phyloP scores from a whole-genome alignment of 2,113 vertebrate species.

The Xiphias gladius region DNA sequence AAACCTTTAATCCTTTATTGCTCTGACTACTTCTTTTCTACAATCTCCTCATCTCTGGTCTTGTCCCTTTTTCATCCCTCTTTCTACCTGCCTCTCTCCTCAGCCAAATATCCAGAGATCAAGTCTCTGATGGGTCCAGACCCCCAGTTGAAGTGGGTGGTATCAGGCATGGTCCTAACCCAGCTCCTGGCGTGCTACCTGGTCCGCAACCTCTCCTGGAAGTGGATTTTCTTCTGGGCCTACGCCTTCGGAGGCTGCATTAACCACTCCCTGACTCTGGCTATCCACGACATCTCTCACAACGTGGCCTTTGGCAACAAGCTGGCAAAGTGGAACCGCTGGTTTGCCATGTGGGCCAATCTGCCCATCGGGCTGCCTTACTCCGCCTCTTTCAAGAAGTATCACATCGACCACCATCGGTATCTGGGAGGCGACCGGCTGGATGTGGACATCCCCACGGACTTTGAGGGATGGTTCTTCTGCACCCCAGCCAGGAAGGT shows the following conservation, averaged over 20 bases:
- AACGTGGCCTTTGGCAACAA: constrained; percentile 95
- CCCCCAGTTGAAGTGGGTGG: constrained; percentile 94
- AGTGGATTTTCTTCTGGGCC: constrained; percentile 97
- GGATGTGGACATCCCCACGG: constrained; percentile 95
- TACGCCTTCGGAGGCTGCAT: constrained; percentile 94
- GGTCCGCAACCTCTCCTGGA: constrained; percentile 90
- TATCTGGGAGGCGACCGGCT: constrained; percentile 93
- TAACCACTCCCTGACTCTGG: constrained; percentile 95
- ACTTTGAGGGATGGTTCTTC: constrained; percentile 96
- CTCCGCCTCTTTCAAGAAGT: constrained; percentile 97
- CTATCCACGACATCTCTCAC: constrained; percentile 98
- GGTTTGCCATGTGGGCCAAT: constrained; percentile 97
- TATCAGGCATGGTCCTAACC: constrained; percentile 90
- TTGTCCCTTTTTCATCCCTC: not conserved
- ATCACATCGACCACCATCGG: constrained; percentile 97
- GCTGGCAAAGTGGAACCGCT: constrained; percentile 89
- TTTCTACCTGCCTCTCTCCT: constrained; percentile 42
- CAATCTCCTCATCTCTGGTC: not conserved
- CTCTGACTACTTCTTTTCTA: not conserved
- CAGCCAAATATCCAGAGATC: constrained; percentile 97
- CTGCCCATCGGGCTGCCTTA: constrained; percentile 94
- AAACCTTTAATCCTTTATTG: not conserved
- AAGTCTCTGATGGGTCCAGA: constrained; percentile 95
- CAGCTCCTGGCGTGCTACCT: constrained; percentile 93
- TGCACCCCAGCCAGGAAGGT: constrained; percentile 91